phyloP scores from a whole-genome alignment of 1,140 invertebrate genomes.

The Magallana ariakensis region DNA sequence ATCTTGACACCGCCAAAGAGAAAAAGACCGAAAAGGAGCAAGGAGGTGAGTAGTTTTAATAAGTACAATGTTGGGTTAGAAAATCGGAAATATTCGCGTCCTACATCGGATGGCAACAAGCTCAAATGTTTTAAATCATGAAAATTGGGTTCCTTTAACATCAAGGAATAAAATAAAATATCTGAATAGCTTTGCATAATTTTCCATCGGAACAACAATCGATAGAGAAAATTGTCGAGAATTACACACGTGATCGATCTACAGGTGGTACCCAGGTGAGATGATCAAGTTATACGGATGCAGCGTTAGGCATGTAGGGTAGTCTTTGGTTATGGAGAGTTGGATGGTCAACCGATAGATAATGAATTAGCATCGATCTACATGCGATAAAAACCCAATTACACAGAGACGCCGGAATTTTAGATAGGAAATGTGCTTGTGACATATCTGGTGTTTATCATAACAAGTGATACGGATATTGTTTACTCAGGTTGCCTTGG shows the following conservation, averaged over 20 bases:
- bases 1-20: neutral
- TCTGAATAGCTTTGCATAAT: neutral
- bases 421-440: neutral
- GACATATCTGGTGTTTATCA: neutral
- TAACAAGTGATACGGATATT: neutral
- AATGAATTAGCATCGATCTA: neutral
- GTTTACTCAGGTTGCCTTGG: neutral
- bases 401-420: neutral
- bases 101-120: too few species aligned
- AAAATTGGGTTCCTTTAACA: too few species aligned
- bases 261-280: slow-evolving; percentile 20
- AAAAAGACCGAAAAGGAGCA: neutral
- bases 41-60: slow-evolving; percentile 3
- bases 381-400: neutral
- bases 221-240: neutral
- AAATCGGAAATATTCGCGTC: too few species aligned
- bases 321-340: neutral
- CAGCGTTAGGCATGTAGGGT: neutral
- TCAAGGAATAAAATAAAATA: too few species aligned
- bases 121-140: too few species aligned
- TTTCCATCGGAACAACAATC: neutral
- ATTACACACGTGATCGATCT: slow-evolving; percentile 24
- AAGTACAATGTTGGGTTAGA: too few species aligned
- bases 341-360: neutral
- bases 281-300: neutral